Evolutionary conservation across 2,113 vertebrate species (phyloP).

Genomic region (Empidonax traillii): DNA sequence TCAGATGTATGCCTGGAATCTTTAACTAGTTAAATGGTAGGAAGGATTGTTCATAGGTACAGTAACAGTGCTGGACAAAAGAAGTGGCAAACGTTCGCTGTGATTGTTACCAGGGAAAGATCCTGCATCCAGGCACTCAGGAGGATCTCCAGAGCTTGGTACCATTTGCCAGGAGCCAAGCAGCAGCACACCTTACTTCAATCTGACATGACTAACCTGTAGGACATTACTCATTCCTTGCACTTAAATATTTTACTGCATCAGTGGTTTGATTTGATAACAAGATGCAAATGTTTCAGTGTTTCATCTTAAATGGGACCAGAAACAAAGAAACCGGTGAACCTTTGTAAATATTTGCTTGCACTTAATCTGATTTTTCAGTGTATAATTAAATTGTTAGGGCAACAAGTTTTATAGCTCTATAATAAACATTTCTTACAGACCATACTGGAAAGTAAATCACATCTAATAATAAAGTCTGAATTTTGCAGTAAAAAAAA

Average conservation of each 20-base stretch:
- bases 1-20: not conserved
- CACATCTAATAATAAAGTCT: not conserved
- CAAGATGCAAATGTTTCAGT: not conserved
- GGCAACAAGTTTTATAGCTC: not conserved
- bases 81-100: not conserved
- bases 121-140: not conserved
- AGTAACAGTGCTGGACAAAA: not conserved
- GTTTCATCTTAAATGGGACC: not conserved
- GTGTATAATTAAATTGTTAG: not conserved
- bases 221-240: not conserved
- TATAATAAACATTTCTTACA: not conserved
- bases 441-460: not conserved
- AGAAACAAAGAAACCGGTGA: not conserved
- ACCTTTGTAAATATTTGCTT: not conserved
- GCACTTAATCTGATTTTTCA: not conserved
- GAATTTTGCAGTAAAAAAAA: not conserved
- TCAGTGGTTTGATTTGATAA: not conserved
- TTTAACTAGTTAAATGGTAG: not conserved
- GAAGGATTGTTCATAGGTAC: not conserved
- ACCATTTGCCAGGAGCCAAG: not conserved
- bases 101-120: not conserved
- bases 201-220: not conserved
- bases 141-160: not conserved
- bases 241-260: not conserved
- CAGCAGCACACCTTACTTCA: not conserved